Base-by-base conservation (phyloP, 2,113 vertebrate species). In the Bos indicus region DNA sequence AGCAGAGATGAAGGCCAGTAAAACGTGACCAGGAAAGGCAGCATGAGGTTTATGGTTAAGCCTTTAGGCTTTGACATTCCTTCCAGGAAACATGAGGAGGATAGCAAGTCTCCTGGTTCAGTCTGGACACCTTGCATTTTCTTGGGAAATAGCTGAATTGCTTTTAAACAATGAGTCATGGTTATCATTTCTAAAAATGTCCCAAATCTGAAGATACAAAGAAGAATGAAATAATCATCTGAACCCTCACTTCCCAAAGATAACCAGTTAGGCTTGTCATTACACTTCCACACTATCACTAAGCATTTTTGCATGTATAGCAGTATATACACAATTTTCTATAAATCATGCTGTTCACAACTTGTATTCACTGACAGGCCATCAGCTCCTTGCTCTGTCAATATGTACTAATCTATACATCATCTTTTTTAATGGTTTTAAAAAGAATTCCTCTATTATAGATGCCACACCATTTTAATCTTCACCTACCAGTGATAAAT, bases 61-160 rank as follows among this genome's bases (percentile, higher is more conserved):
- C 92, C 52, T 23, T 71, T 25, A 25, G 43, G 17, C 30, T 6
- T 7, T 81, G 16, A 9, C 6, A 7, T 2, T 5, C 12, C 60
- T 60, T 28, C n/a, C 33, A 16, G 81, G 33, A n/a, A 16, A 28
- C 16, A 0, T 17, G 10, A 51, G 54, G 57, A 82, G 23, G 2
- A 6, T 6, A 57, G 52, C 25, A 23, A 54, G 36, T 40, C 56
- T 87, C 57, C 0, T 13, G 7, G 28, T 25, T 52, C 81, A 54
- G 6, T 64, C 51, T 86, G 51, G 67, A 87, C 46, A 46, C 4
- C 28, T 87, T 77, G 19, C 54, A 86, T 96, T 85, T 82, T 78
- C 67, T 77, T 92, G 78, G 95, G 80, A 96, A 93, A 81, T 33
- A 93, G 14, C 48, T 51, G 7, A 21, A 19, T 48, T 90, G 19